Evolutionary conservation across 2,113 vertebrate species (phyloP), one percentile per base, ranked within the genome.

Genomic region (Antigone vipio): DNA sequence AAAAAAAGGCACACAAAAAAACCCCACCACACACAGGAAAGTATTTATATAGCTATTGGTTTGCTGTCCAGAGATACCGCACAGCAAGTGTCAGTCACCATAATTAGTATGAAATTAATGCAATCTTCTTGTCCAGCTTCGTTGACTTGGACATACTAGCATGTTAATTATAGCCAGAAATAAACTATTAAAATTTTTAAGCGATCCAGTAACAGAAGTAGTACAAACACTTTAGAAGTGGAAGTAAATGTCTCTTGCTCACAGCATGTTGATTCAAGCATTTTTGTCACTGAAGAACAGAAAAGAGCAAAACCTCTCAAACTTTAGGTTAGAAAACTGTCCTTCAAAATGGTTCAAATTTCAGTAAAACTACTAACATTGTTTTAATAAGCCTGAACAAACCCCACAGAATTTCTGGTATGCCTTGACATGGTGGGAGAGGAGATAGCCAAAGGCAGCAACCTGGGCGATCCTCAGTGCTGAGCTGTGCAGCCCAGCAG

Each of bases 1-100:
- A 93, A 92, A 92, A 92, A 91, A 93, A 90, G 91, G 82, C 96
- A 92, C 72, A 94, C 62, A 74, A 92, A 92, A 89, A 76, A 40
- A 2, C n/a, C 84, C 52, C 71, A 89, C 62, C 88, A 85, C 88
- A 88, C 74, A 76, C 22, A 62, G 60, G 60, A 13, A 91, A 60
- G 91, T 66, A 22, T 67, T 89, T 78, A 63, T 89, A 55, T 34
- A 81, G 69, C 3, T 40, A 35, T 5, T 53, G 81, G 47, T 60
- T 83, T 76, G 90, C 77, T 95, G 86, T 24, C 94, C 72, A 5
- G 71, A 93, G 85, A 83, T 30, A 62, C 20, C 32, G 68, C 62
- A 53, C 24, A 3, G 50, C 1, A 3, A 85, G 71, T 45, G 10
- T 91, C 93, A 88, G 58, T 26, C 85, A 66, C 63, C 78, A 85